Conservation (phyloP, 2,113 vertebrate species). For the Rhinopithecus roxellana region DNA sequence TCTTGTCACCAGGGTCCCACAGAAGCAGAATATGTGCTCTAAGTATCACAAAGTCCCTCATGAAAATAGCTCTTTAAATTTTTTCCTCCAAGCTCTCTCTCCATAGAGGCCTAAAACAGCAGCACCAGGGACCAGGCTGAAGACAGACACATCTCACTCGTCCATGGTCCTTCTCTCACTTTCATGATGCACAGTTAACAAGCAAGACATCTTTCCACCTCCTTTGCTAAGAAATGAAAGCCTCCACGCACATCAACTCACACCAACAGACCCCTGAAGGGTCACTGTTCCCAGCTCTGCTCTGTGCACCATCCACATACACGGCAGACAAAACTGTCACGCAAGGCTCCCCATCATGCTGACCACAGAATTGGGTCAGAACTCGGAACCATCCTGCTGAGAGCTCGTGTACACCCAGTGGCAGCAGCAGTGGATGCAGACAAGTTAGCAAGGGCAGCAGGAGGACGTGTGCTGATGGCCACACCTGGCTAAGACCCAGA, state of each 20-base stretch:
- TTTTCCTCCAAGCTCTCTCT: neutral
- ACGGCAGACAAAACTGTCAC: neutral
- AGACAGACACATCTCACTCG: neutral
- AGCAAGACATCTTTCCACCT: neutral
- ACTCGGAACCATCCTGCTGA: neutral
- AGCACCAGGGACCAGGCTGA: neutral
- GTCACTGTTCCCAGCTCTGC: neutral
- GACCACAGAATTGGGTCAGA: neutral
- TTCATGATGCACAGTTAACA: neutral
- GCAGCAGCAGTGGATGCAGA: neutral
- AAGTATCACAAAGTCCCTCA: neutral
- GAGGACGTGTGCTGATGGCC: neutral
- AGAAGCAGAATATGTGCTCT: neutral
- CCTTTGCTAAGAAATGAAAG: neutral
- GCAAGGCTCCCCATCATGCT: neutral
- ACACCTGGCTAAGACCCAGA: neutral
- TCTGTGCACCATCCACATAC: neutral
- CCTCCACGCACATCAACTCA: neutral
- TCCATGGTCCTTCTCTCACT: neutral
- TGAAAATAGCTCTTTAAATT: neutral
- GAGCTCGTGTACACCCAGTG: neutral
- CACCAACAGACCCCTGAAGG: neutral
- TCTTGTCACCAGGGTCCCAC: neutral
- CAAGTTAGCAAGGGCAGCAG: neutral
- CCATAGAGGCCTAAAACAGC: neutral